Conservation (phyloP, 2,113 vertebrate species). For the Cyprinodon tularosa region DNA sequence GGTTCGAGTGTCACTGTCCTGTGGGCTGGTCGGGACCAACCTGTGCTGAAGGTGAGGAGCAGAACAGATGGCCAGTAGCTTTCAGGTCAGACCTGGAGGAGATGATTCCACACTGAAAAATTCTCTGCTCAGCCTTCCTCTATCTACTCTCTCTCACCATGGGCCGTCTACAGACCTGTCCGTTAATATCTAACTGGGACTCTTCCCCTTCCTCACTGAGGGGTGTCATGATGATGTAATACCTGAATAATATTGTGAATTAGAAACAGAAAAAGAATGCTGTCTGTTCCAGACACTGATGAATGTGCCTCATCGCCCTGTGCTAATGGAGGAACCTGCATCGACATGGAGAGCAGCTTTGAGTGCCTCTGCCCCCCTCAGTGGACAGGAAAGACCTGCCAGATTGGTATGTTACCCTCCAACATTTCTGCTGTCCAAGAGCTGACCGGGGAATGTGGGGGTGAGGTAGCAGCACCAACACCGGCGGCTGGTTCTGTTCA, state of each 20-base stretch:
- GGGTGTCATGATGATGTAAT: too few species aligned
- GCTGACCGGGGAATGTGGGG: too few species aligned
- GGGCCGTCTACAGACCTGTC: too few species aligned
- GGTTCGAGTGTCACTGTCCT: slow-evolving; percentile 94
- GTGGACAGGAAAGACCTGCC: slow-evolving; percentile 94
- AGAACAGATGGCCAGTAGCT: not conserved
- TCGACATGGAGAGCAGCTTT: slow-evolving; percentile 89
- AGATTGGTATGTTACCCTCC: slow-evolving; percentile 82
- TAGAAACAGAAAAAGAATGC: not conserved
- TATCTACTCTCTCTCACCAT: too few species aligned
- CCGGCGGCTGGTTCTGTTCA: too few species aligned
- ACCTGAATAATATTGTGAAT: too few species aligned
- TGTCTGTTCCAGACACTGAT: slow-evolving; percentile 84
- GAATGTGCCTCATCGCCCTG: slow-evolving; percentile 92
- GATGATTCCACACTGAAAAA: too few species aligned
- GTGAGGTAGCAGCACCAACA: too few species aligned
- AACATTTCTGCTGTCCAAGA: slow-evolving; percentile 7
- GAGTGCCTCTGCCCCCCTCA: slow-evolving; percentile 91
- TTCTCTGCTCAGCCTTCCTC: too few species aligned
- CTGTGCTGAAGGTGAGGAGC: slow-evolving; percentile 89
- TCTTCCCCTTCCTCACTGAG: too few species aligned
- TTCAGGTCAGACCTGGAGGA: not conserved
- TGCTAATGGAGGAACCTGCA: slow-evolving; percentile 89
- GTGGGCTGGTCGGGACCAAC: slow-evolving; percentile 92
- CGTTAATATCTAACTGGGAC: too few species aligned